Base-by-base conservation (phyloP, 2,888 invertebrate genomes). In the Nemotelus pantherinus region DNA sequence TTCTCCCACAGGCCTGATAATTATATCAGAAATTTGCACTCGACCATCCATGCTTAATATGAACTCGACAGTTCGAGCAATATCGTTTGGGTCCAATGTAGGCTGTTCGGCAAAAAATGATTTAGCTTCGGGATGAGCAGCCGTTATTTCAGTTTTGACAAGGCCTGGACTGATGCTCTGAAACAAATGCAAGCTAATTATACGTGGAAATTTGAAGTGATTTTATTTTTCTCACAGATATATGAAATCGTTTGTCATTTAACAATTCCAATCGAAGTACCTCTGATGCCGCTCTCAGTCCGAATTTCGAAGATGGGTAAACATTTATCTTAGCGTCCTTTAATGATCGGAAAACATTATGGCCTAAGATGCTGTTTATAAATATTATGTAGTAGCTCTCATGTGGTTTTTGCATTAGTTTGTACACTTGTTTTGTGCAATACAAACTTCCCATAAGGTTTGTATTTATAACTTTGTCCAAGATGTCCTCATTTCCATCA, bases 311-410 rank as follows among this genome's bases (percentile, higher is more conserved):
- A 5, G 84, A 83, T 57, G 84, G 84, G 82, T 85, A 84, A 50
- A 85, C 76, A 81, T 85, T 85, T 64, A 82, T 82, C 45, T 44
- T 64, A 6, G 48, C 39, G 2, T 83, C 83, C 57, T 81, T 80
- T 2, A 81, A 80, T 1, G 83, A 82, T n/a, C 85, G 82, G 7
- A 88, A 87, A 82, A 88, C 86, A 3, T 84, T 85, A 80, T 89
- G 88, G 3, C 89, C 89, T 80, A 88, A 83, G 76, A 88, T 85
- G 76, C 89, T 89, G 65, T 88, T 88, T 0, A 88, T 84, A 71
- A 87, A 87, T 44, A 88, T 85, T 41, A 89, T 87, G 76, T 87
- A 85, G 10, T 89, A 89, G 65, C 87, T 85, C 57, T 88, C 84
- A 5, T 82, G 81, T 3, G 74, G 79, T 68, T 83, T 84, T 78